Base-by-base conservation (phyloP, 2,113 vertebrate genomes). In the Nycticebus coucang region DNA sequence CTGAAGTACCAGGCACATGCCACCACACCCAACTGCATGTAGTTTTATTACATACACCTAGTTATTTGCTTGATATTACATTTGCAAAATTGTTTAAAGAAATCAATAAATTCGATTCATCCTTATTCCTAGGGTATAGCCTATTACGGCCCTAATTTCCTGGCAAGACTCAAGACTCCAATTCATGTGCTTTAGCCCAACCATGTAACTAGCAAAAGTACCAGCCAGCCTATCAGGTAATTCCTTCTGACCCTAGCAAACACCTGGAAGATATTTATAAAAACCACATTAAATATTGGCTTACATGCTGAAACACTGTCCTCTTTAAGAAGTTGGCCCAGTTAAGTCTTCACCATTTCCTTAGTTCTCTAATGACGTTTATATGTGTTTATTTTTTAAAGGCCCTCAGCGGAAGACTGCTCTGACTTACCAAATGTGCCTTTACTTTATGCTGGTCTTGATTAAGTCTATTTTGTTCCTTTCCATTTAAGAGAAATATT, bases 381-480 rank as follows among this genome's bases (percentile, higher is more conserved):
- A 5, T 41, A 41, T 41, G 41, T 50, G 41, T 50, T 60, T 33
- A 15, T 5, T 45, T 45, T 33, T 41, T 17, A 0, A 53, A 45
- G 30, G 6, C 17, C 59, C 53, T 41, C 72, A 21, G 8, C 1
- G 7, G 55, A 33, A 62, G 12, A 14, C 0, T 4, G n/a, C 5
- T 22, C 33, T 72, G 12, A 37, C 6, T 24, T 26, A 50, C 30
- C 45, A 28, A 33, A 18, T 22, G 5, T 2, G 45, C 28, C 7
- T 62, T 45, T 22, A 57, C 21, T n/a, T 64, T 80, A 30, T 18
- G 33, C 26, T 9, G 19, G 28, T 13, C 18, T 19, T 50, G 37
- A 2, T 41, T 5, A 30, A 26, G 17, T n/a, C 28, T 8, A 1
- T 35, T 21, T n/a, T 4, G 4, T n/a, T 86, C 74, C 41, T 53